A percentile compares a stretch with the other conserved stretches of the same genome.
phyloP scores from a whole-genome alignment of 2,797 vertebrate genomes.

The Carcharodon carcharias region DNA sequence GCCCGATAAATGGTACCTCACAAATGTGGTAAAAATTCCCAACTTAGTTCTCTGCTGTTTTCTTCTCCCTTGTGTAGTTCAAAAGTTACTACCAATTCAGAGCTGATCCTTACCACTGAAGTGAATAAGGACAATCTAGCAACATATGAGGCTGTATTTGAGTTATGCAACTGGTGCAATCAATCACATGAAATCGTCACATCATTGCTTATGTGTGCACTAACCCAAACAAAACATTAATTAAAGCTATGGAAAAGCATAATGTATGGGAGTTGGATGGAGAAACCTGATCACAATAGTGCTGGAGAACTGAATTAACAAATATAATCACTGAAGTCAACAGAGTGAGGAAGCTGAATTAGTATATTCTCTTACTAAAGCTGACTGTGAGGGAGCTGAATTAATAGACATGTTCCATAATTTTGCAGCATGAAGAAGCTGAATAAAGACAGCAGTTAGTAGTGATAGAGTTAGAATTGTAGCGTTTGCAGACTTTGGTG shows the following conservation, averaged over 20 bases:
- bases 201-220: not conserved
- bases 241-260: not conserved
- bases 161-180: slow-evolving; percentile 5
- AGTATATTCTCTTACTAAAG: not conserved
- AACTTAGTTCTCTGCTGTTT: not conserved
- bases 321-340: slow-evolving; percentile 1
- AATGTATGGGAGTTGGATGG: not conserved
- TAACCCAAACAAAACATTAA: not conserved
- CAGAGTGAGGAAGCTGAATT: not conserved
- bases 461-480: not conserved
- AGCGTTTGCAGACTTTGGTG: not conserved
- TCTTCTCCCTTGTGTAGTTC: not conserved
- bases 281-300: not conserved
- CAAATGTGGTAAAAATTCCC: not conserved
- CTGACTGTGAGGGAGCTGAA: not conserved
- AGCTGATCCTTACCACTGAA: not conserved
- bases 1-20: not conserved
- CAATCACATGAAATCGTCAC: not conserved
- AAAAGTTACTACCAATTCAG: not conserved
- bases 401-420: not conserved
- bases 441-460: not conserved
- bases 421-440: not conserved
- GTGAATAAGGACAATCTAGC: not conserved
- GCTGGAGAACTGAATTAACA: not conserved
- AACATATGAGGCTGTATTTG: not conserved